Evolutionary conservation across 2,797 vertebrate genomes (phyloP).

Genomic region (Phrynocephalus forsythii): DNA sequence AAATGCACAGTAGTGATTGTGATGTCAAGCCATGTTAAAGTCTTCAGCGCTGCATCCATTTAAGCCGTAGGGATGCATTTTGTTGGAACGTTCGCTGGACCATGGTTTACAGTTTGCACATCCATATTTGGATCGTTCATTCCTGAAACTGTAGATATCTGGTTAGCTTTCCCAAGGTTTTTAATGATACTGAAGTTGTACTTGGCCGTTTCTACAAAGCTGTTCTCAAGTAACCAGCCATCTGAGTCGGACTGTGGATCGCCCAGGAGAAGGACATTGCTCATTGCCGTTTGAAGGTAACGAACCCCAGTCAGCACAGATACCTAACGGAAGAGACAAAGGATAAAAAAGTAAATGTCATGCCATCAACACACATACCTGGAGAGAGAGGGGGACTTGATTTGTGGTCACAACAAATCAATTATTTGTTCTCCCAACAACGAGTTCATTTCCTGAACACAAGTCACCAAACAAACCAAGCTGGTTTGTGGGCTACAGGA

Average conservation of each 20-base stretch:
- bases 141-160: constrained; percentile 80
- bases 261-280: constrained; percentile 85
- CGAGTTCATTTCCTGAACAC: no score
- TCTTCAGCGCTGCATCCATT: constrained; percentile 42
- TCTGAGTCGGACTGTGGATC: constrained; percentile 88
- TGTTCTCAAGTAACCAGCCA: constrained; percentile 90
- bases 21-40: not conserved
- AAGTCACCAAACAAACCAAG: no score
- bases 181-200: constrained; percentile 90
- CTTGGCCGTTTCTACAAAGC: constrained; percentile 89
- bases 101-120: constrained; percentile 81
- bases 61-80: constrained; percentile 74
- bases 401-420: constrained; percentile 25
- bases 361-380: no score
- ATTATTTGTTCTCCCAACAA: no score
- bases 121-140: constrained; percentile 87
- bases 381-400: no score
- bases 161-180: constrained; percentile 88
- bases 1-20: constrained; percentile 8
- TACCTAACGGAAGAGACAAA: constrained; percentile 76
- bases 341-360: not conserved
- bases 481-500: no score
- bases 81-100: constrained; percentile 80
- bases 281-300: constrained; percentile 92
- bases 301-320: constrained; percentile 90